Evolutionary conservation across 2,888 invertebrate species (phyloP), one percentile per base, ranked within the genome.

Genomic region (Cryptophagus acutangulus): DNA sequence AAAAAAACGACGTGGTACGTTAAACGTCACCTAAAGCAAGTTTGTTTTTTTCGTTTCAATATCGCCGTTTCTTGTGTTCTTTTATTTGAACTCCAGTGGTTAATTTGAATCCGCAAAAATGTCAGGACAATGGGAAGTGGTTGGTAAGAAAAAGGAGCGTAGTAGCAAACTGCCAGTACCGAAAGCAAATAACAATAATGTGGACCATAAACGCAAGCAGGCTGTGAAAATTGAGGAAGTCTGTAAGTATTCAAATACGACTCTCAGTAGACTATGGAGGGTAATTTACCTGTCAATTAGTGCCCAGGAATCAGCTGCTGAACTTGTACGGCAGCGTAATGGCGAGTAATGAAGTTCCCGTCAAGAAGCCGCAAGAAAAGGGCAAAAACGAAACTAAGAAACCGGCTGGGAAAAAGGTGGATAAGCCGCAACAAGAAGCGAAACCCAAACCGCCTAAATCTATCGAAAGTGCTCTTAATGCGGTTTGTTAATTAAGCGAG

Each of bases 171-270:
- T 72, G 69, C 64, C 70, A 24, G 70, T 71, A 3, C 46, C 45
- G 8, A 69, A 70, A 38, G 80, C 81, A 9, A 47, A 28, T 33
- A 31, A 28, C 36, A 45, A 46, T 20, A 50, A 52, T 33, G 13
- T 30, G 1, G 44, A 50, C 33, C 79, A 75, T 51, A 79, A 78
- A 63, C 80, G 78, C 59, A 70, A 57, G 34, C 57, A 55, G 41
- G 48, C 78, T 77, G 67, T 78, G 75, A 85, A 84, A 74, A 73
- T 83, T 48, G 85, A 86, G 62, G 86, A 87, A 67, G 76, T 85
- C 61, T 71, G 87, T 87, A 71, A 77, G 84, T 76, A 53, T 50
- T 20, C n/a, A n/a, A n/a, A 26, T 26, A 4, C 10, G 3, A 8
- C 12, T 26, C 4, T 26, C 12, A 20, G 20, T 20, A 20, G 9